Percentiles rank a stretch among this genome's conserved stretches.
phyloP scores from a whole-genome alignment of 2,888 invertebrate genomes.

The Rapana venosa region DNA sequence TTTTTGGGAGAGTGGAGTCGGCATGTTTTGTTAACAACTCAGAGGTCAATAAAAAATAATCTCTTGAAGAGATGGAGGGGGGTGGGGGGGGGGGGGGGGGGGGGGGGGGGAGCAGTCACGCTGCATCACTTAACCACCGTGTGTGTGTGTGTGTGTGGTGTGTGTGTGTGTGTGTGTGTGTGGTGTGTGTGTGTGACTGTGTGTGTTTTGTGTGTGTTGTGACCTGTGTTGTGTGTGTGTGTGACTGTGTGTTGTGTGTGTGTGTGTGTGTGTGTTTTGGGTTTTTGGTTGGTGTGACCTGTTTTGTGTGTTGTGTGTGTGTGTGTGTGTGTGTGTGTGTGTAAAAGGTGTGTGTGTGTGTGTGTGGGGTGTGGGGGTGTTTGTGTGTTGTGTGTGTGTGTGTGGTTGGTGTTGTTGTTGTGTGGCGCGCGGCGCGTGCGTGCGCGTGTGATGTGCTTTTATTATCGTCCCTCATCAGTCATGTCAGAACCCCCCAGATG shows the following conservation, averaged over 20 bases:
- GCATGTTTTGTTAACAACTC: too few relatives aligned
- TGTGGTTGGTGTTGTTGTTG: too few relatives aligned
- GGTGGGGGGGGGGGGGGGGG: not conserved
- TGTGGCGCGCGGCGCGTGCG: too few relatives aligned
- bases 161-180: conserved; percentile 18
- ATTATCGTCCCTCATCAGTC: too few relatives aligned
- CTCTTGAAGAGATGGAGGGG: conserved; percentile 35
- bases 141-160: not conserved
- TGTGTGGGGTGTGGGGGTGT: not conserved
- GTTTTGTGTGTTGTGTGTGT: conserved; percentile 4
- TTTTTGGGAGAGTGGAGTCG: too few relatives aligned
- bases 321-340: conserved; percentile 1
- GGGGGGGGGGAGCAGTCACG: not conserved
- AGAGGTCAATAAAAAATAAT: too few relatives aligned
- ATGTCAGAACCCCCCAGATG: too few relatives aligned
- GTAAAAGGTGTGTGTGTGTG: not conserved
- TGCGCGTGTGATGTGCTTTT: too few relatives aligned
- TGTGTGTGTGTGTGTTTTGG: too few relatives aligned
- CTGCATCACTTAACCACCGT: too few relatives aligned
- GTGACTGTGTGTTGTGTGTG: not conserved
- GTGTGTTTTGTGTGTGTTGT: not conserved
- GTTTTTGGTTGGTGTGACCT: too few relatives aligned
- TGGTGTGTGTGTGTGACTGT: not conserved
- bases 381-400: not conserved
- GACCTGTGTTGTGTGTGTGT: not conserved